A percentile compares a stretch with the other conserved stretches of the same genome.
Conservation (phyloP, 2,888 invertebrate genomes). For the Cepaea hortensis region DNA sequence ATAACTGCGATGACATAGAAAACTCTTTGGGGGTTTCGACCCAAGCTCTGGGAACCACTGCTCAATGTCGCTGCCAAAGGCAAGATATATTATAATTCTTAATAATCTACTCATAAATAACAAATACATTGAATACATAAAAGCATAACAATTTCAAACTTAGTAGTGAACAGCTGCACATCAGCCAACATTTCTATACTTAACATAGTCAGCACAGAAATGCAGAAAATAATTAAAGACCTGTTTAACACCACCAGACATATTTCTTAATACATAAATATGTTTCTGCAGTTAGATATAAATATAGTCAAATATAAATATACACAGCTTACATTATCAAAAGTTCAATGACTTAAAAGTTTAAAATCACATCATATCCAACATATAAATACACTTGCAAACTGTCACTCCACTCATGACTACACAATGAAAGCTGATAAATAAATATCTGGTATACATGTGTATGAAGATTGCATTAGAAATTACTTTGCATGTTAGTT, state of each 20-base stretch:
- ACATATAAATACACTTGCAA: not conserved
- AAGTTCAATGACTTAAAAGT: not conserved
- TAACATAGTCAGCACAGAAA: not conserved
- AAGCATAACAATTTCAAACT: no score
- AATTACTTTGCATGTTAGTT: not conserved
- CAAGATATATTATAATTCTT: no score
- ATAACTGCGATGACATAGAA: no score
- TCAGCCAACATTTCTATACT: no score
- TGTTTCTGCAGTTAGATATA: not conserved
- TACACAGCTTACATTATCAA: not conserved
- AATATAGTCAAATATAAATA: constrained; percentile 15
- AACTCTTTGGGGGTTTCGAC: no score
- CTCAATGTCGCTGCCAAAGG: no score
- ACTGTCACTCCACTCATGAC: not conserved
- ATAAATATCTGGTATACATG: not conserved
- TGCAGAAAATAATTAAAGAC: not conserved
- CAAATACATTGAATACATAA: no score
- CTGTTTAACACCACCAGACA: no score
- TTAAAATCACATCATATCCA: not conserved
- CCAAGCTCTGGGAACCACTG: no score
- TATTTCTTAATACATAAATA: no score
- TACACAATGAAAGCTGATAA: not conserved
- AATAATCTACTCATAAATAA: no score
- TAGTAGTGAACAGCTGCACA: no score
- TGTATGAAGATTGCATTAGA: not conserved